Percentiles rank a stretch among this genome's conserved stretches.
Conservation (phyloP, 2,888 invertebrate species). For the Zonitis immaculata region DNA sequence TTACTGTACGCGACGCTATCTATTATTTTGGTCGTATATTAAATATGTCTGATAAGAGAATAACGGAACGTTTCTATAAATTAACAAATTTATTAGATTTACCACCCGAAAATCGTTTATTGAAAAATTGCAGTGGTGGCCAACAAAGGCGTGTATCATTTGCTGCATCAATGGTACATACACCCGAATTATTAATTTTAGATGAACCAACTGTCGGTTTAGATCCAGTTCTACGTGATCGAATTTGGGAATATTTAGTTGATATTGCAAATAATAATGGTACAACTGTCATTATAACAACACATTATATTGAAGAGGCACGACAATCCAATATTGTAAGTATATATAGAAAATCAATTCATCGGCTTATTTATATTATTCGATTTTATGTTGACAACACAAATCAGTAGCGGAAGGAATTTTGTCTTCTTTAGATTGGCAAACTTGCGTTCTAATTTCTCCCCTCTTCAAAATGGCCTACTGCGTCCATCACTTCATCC, state of each 20-base stretch:
- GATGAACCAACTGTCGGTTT: slow-evolving; percentile 95
- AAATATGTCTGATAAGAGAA: slow-evolving; percentile 62
- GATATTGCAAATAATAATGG: slow-evolving; percentile 84
- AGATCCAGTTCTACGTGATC: slow-evolving; percentile 84
- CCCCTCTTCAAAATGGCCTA: no score
- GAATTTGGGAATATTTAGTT: slow-evolving; percentile 92
- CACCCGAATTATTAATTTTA: slow-evolving; percentile 80
- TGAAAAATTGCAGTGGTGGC: slow-evolving; percentile 71
- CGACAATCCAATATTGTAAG: slow-evolving; percentile 72
- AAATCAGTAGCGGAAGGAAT: no score
- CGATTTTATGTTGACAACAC: no score
- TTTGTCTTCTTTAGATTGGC: no score
- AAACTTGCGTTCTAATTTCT: no score
- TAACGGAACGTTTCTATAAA: slow-evolving; percentile 63
- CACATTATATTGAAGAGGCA: slow-evolving; percentile 93
- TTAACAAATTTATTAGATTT: slow-evolving; percentile 70
- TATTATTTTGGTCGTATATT: slow-evolving; percentile 84
- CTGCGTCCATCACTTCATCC: no score
- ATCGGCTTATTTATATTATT: no score
- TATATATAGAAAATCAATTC: no score
- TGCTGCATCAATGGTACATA: slow-evolving; percentile 82
- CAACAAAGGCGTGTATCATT: slow-evolving; percentile 87
- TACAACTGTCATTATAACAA: slow-evolving; percentile 92
- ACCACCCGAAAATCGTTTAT: slow-evolving; percentile 55
- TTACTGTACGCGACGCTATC: slow-evolving; percentile 77